A percentile compares a stretch with the other conserved stretches of the same genome.
These are phyloP conservation scores for Siderastrea siderea DNA, from an alignment of 92 coral and sea anemone species.

Conservation along the genomic window DNA sequence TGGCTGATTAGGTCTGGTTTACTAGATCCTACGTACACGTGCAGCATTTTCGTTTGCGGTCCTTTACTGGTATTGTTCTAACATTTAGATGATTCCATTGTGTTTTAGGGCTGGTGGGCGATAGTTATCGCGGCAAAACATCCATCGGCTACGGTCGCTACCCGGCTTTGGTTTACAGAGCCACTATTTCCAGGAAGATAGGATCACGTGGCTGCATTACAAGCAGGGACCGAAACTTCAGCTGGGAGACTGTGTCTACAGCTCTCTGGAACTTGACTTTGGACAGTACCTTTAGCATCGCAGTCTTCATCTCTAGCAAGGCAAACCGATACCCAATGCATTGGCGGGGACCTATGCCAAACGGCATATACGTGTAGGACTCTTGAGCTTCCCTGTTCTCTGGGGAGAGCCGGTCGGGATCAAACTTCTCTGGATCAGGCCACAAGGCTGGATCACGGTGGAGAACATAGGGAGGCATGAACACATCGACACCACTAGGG, in stretches of 20 bases:
- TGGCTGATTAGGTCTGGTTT: no score
- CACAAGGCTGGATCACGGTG: constrained; percentile 83
- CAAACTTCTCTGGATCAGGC: constrained; percentile 77
- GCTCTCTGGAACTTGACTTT: constrained; percentile 53
- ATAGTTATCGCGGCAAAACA: no score
- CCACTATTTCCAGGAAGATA: constrained; percentile 37
- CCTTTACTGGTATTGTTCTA: no score
- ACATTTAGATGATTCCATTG: no score
- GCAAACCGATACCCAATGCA: constrained; percentile 76
- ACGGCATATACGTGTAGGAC: constrained; percentile 67
- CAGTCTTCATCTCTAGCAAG: constrained; percentile 61
- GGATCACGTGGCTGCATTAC: constrained; percentile 41
- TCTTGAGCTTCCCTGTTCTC: constrained; percentile 71
- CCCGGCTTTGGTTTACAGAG: neutral
- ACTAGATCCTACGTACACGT: no score
- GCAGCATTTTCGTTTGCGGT: no score
- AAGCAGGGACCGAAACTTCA: constrained; percentile 24
- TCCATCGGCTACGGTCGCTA: no score
- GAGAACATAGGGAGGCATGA: constrained; percentile 71
- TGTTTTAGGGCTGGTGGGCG: no score
- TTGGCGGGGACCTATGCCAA: constrained; percentile 73
- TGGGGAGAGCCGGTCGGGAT: constrained; percentile 72
- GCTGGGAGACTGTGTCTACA: constrained; percentile 31
- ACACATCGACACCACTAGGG: constrained; percentile 75
- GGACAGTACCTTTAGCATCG: constrained; percentile 44